These are phyloP conservation scores for Motacilla alba DNA, from an alignment of 2,113 vertebrate species.

Conservation along the genomic window DNA sequence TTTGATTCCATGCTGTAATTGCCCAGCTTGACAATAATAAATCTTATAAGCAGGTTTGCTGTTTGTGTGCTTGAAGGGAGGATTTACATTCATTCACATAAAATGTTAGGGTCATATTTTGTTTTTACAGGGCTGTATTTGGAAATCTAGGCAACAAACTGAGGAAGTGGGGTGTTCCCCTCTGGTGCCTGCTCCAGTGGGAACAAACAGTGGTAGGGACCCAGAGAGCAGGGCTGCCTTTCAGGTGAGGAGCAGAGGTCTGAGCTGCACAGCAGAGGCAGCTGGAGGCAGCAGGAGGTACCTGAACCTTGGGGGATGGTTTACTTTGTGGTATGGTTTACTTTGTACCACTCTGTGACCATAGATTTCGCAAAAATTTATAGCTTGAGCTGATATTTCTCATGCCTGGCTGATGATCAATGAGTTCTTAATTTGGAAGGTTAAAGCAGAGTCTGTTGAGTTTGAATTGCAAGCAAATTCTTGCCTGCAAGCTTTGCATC, in stretches of 20 bases:
- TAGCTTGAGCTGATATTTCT: not conserved
- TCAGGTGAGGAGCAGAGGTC: not conserved
- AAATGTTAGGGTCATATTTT: not conserved
- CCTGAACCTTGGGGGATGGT: not conserved
- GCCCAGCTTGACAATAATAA: constrained; percentile 44
- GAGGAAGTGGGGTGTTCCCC: not conserved
- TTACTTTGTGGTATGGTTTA: not conserved
- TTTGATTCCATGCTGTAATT: constrained; percentile 1
- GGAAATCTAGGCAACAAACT: not conserved
- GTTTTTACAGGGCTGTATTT: not conserved
- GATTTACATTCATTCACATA: not conserved
- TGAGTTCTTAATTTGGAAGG: not conserved
- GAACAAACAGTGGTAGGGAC: not conserved
- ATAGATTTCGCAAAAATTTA: not conserved
- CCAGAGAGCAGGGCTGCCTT: accelerated
- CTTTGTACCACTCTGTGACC: not conserved
- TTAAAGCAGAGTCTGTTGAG: not conserved
- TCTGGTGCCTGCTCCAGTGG: not conserved
- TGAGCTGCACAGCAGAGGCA: not conserved
- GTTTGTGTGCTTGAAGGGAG: not conserved
- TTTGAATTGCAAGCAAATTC: not conserved
- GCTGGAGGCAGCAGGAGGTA: not conserved
- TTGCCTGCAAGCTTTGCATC: not conserved
- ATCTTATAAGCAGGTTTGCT: constrained; percentile 24
- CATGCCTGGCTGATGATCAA: not conserved